These are phyloP conservation scores for Helicoverpa zea DNA, from an alignment of 1,140 invertebrate species.

Conservation along the genomic window DNA sequence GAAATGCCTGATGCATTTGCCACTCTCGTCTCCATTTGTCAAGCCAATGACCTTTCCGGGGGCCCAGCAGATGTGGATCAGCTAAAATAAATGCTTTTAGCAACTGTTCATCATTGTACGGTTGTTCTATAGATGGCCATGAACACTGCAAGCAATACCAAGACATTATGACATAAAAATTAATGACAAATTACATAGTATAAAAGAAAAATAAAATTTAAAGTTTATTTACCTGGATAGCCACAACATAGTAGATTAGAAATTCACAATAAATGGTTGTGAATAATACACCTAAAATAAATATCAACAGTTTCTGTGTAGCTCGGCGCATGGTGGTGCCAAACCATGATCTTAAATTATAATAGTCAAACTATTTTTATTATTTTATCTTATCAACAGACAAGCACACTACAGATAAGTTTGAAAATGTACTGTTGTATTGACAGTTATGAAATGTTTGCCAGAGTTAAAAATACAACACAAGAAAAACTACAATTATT, in stretches of 20 bases:
- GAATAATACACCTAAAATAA: slow-evolving; percentile 66
- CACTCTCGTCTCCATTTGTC: slow-evolving; percentile 98
- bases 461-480: background rate
- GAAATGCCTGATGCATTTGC: slow-evolving; percentile 98
- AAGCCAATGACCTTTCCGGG: slow-evolving; percentile 96
- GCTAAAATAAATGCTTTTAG: slow-evolving; percentile 94
- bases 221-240: slow-evolving; percentile 67
- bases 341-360: background rate
- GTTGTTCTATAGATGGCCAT: slow-evolving; percentile 66
- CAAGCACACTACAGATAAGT: background rate
- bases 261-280: slow-evolving; percentile 75
- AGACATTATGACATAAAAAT: background rate
- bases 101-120: slow-evolving; percentile 56
- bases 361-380: background rate
- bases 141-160: slow-evolving; percentile 66
- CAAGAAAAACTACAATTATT: background rate
- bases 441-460: background rate
- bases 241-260: slow-evolving; percentile 75
- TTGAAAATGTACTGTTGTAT: background rate
- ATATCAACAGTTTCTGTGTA: slow-evolving; percentile 68
- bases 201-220: background rate
- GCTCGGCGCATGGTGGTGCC: slow-evolving; percentile 64
- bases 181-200: background rate
- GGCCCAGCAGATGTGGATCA: slow-evolving; percentile 97
- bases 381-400: slow-evolving; percentile 7